phyloP scores from a whole-genome alignment of 2,113 vertebrate genomes.

The Gallinago media region DNA sequence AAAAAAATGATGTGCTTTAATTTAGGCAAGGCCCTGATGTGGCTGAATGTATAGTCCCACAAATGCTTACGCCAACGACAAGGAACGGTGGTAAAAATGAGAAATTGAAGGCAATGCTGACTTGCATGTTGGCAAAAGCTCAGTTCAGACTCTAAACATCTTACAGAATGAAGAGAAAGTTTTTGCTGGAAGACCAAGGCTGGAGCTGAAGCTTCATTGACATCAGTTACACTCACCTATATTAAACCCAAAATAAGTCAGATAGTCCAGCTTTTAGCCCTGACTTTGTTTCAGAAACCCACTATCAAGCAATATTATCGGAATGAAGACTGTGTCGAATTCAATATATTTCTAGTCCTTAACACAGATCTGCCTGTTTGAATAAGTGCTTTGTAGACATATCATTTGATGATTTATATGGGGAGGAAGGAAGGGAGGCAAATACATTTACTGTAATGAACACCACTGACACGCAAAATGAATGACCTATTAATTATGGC shows the following conservation, averaged over 20 bases:
- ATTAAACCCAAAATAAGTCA: not conserved
- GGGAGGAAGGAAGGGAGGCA: not conserved
- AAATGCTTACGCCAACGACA: not conserved
- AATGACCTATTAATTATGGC: slow-evolving; percentile 32
- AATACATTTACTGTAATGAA: slow-evolving; percentile 33
- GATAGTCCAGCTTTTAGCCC: not conserved
- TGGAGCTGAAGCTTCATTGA: not conserved
- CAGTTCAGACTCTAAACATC: not conserved
- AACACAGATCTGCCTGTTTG: not conserved
- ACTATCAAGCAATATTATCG: not conserved
- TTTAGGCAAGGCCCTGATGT: not conserved
- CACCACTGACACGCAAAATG: slow-evolving; percentile 5
- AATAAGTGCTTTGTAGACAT: slow-evolving; percentile 26
- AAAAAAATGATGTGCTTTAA: not conserved
- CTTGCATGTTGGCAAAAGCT: not conserved
- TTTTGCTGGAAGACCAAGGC: not conserved
- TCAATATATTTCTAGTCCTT: not conserved
- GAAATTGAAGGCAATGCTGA: not conserved
- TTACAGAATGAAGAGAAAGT: not conserved
- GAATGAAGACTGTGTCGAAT: not conserved
- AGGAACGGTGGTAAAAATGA: not conserved
- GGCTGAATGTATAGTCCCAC: not conserved
- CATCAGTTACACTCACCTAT: not conserved
- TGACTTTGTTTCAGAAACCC: not conserved
- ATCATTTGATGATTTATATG: not conserved